phyloP scores from a whole-genome alignment of 2,113 vertebrate species.

The Anolis carolinensis region DNA sequence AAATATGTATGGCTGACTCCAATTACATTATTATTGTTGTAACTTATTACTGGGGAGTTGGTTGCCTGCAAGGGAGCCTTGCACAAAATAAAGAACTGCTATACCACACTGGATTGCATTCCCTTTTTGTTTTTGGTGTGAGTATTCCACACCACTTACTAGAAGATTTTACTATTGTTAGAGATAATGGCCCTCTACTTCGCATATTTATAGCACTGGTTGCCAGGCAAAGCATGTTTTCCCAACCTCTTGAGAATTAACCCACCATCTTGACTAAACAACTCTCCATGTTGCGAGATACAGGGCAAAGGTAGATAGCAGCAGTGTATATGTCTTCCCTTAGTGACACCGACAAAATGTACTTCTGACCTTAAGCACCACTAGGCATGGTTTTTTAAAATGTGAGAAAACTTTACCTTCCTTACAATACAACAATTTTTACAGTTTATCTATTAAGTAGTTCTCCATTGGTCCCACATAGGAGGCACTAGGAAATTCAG shows the following conservation, averaged over 20 bases:
- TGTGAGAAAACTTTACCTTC: too few relatives aligned
- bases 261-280: background rate
- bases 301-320: too few relatives aligned
- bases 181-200: background rate
- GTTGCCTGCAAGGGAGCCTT: background rate
- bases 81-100: background rate
- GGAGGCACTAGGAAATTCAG: too few relatives aligned
- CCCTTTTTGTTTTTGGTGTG: background rate
- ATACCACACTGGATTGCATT: background rate
- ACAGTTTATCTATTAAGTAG: too few relatives aligned
- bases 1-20: background rate
- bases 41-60: background rate
- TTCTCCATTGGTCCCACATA: too few relatives aligned
- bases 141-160: background rate
- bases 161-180: background rate
- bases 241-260: too few relatives aligned
- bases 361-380: too few relatives aligned
- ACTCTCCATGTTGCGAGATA: background rate
- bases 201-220: background rate
- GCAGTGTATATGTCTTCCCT: too few relatives aligned
- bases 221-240: background rate
- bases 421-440: too few relatives aligned
- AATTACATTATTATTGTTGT: background rate
- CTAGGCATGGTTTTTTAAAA: too few relatives aligned
- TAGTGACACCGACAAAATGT: too few relatives aligned